phyloP scores from a whole-genome alignment of 1,140 invertebrate genomes.

The Drosophila serrata region DNA sequence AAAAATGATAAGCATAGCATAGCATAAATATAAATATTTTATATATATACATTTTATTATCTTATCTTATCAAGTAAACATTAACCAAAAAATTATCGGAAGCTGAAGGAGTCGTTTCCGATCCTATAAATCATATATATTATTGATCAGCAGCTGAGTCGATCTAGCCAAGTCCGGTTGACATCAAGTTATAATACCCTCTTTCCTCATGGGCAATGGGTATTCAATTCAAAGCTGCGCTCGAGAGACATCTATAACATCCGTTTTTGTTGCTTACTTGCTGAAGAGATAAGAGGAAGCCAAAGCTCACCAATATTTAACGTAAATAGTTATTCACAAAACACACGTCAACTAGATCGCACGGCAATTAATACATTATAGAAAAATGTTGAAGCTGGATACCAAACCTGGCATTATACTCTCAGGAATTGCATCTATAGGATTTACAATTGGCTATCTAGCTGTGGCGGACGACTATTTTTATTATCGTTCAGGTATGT shows the following conservation, averaged over 20 bases:
- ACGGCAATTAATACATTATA: neutral
- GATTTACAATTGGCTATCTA: neutral
- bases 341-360: neutral
- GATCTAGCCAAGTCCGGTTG: neutral
- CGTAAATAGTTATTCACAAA: neutral
- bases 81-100: neutral
- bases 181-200: neutral
- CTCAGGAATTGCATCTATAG: neutral
- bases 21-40: neutral
- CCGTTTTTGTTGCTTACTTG: neutral
- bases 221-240: neutral
- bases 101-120: too few relatives aligned
- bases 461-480: neutral
- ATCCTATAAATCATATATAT: too few relatives aligned
- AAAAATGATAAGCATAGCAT: neutral
- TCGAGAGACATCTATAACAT: neutral
- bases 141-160: too few relatives aligned
- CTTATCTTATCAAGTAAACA: neutral
- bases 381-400: constrained; percentile 2
- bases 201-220: neutral
- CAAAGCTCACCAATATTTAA: neutral
- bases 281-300: neutral
- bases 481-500: neutral
- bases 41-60: too few relatives aligned
- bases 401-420: constrained; percentile 6